These are phyloP conservation scores for Lasius fuliginosus DNA, from an alignment of 2,888 invertebrate genomes.

Conservation along the genomic window DNA sequence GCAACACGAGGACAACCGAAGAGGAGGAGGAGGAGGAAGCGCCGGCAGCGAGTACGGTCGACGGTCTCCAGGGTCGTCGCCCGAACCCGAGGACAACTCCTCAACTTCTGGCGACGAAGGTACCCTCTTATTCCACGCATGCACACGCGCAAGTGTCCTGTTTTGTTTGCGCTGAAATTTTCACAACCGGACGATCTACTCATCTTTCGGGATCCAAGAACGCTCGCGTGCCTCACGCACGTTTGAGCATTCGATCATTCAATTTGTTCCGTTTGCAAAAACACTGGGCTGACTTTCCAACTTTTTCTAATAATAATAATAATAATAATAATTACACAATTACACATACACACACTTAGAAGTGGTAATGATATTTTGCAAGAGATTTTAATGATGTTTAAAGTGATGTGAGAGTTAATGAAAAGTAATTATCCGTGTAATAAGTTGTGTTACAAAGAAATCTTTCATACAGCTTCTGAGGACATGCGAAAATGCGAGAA, in stretches of 20 bases:
- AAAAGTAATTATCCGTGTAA: background rate
- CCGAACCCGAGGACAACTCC: constrained; percentile 84
- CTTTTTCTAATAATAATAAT: background rate
- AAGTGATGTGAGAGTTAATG: background rate
- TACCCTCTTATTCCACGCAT: constrained; percentile 67
- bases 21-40: constrained; percentile 38
- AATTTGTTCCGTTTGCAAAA: background rate
- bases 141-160: background rate
- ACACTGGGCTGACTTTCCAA: background rate
- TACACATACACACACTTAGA: background rate
- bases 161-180: constrained; percentile 35
- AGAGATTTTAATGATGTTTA: background rate
- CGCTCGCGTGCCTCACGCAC: background rate
- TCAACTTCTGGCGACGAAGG: constrained; percentile 85
- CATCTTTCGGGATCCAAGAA: background rate
- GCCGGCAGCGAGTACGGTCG: constrained; percentile 66
- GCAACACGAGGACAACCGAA: constrained; percentile 56
- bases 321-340: background rate
- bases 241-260: background rate
- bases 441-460: background rate
- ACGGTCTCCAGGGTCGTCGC: constrained; percentile 80
- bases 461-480: background rate
- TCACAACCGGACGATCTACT: background rate
- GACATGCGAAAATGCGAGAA: background rate
- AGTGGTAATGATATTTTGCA: background rate